These are phyloP conservation scores for Halcyon leucocephala DNA, from an alignment of 2,797 vertebrate species.

Conservation along the genomic window DNA sequence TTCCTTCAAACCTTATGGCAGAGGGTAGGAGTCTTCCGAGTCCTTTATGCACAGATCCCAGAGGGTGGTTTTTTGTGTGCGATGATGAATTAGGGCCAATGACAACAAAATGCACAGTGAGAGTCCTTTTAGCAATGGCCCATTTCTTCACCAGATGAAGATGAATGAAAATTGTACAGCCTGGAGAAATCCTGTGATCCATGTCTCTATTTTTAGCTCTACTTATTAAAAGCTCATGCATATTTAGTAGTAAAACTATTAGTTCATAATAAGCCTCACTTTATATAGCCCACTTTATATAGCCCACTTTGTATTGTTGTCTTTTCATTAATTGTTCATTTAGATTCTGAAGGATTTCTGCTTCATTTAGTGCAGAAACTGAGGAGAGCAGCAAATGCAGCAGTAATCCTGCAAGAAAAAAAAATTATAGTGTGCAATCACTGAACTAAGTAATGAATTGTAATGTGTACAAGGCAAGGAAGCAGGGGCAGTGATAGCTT, in stretches of 20 bases:
- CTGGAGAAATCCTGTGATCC: neutral
- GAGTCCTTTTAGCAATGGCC: neutral
- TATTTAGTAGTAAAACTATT: conserved; percentile 47
- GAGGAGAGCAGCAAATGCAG: neutral
- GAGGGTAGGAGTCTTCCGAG: neutral
- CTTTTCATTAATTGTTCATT: conserved; percentile 42
- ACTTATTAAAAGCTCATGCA: conserved; percentile 45
- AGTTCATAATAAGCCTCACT: conserved; percentile 33
- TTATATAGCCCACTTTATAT: conserved; percentile 2
- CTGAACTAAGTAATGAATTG: neutral
- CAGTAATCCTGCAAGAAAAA: neutral
- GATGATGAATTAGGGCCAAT: neutral
- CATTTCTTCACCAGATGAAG: neutral
- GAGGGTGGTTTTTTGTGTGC: neutral
- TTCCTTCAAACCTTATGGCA: neutral
- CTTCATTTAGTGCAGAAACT: neutral
- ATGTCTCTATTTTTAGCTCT: conserved; percentile 25
- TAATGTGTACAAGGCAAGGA: neutral
- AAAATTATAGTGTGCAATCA: neutral
- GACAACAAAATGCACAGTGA: neutral
- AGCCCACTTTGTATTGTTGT: neutral
- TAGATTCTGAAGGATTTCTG: conserved; percentile 18
- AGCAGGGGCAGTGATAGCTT: neutral
- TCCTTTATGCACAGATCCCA: neutral
- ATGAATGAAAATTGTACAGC: conserved; percentile 41